These are phyloP conservation scores for Elephas maximus DNA, from an alignment of 2,113 vertebrate genomes.

Conservation along the genomic window DNA sequence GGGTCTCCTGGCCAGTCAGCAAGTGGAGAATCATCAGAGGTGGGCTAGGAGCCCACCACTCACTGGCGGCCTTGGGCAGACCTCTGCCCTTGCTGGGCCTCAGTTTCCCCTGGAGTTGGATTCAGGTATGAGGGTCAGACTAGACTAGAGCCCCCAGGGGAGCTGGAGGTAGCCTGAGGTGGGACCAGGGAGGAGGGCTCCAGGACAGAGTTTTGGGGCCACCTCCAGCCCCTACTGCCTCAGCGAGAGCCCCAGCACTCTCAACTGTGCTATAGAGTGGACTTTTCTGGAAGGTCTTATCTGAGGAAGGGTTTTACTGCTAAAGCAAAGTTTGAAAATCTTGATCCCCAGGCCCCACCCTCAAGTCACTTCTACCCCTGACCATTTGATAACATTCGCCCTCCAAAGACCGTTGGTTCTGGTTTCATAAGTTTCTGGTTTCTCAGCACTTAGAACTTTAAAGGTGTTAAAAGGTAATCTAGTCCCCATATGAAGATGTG, in stretches of 20 bases:
- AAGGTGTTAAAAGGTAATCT: neutral
- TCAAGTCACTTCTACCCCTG: accelerated
- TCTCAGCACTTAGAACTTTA: neutral
- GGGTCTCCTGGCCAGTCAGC: neutral
- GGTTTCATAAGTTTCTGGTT: neutral
- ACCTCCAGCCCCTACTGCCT: neutral
- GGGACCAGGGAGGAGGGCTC: accelerated
- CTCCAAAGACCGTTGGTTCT: neutral
- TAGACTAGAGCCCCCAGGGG: neutral
- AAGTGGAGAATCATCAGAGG: neutral
- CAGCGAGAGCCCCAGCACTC: neutral
- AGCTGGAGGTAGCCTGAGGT: neutral
- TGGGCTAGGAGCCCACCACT: neutral
- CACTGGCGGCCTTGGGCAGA: neutral
- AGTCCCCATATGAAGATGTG: neutral
- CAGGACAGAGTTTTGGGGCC: neutral
- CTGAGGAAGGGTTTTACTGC: neutral
- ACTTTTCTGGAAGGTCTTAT: neutral
- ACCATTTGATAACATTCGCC: neutral
- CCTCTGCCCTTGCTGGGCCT: neutral
- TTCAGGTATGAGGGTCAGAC: neutral
- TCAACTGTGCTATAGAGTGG: accelerated
- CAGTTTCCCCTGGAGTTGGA: neutral
- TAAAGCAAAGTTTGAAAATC: neutral
- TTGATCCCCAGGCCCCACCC: too few species aligned